Base-by-base conservation (phyloP, 1,140 invertebrate genomes). In the Ridgeia piscesae region DNA sequence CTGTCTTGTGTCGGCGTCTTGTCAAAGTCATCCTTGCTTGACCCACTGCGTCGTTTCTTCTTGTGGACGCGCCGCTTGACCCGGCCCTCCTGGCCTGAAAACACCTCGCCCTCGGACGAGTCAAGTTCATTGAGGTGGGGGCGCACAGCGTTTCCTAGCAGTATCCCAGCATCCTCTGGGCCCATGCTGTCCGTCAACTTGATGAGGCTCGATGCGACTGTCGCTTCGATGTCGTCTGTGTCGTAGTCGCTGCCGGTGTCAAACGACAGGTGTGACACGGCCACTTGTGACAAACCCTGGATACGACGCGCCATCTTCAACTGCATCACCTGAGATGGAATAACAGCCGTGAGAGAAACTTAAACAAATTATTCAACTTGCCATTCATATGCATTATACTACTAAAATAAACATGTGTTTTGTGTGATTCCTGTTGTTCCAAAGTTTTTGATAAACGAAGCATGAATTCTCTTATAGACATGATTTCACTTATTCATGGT, bases 261-360 rank as follows among this genome's bases (percentile, higher is more conserved):
- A 27, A 92, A 34, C 33, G 34, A 33, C n/a, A 92, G n/a, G 89
- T 50, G 91, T 14, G n/a, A 34, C 27, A 50, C 33, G 33, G 89
- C 42, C 31, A 77, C 35, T 48, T 89, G 91, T 8, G 92, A 92
- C 21, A 91, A 14, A 31, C 35, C 58, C 31, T 92, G 91, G 42
- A 92, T 34, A 34, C 42, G 89, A 33, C 89, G 92, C 21, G 93
- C 92, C 93, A 95, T 92, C 92, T 95, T 95, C 89, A 95, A 92
- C 91, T 95, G 94, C 35, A 95, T 92, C 35, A 95, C 94, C 95
- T 95, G 94, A 21, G 91, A 92, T n/a, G 27, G 58, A 77, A 77
- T 21, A 77, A 42, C 42, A 11, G 11, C 42, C 4, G 42, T 42
- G 42, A 42, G n/a, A n/a, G n/a, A n/a, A n/a, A n/a, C n/a, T n/a